Percentiles rank a stretch among this genome's conserved stretches.
phyloP scores from a whole-genome alignment of 2,797 vertebrate species.

The Ispidina lecontei region DNA sequence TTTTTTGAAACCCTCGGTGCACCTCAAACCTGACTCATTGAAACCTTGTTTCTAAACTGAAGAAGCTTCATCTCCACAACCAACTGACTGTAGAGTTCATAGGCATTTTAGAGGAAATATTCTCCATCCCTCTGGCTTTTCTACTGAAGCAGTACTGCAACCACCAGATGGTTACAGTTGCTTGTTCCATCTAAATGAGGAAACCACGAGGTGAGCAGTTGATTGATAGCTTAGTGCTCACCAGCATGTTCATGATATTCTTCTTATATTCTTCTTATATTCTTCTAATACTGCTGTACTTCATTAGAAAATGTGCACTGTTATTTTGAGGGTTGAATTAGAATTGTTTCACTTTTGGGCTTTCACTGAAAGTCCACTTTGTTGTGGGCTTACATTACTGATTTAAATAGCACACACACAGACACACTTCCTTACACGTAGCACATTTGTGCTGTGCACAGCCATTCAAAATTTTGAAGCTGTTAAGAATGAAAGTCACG shows the following conservation, averaged over 20 bases:
- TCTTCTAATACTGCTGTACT: not conserved
- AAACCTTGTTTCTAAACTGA: not conserved
- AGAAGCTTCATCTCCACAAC: not conserved
- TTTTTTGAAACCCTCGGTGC: no score
- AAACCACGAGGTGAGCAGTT: not conserved
- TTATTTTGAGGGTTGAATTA: not conserved
- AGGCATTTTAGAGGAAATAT: not conserved
- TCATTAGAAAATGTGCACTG: not conserved
- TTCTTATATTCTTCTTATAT: not conserved
- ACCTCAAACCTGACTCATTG: no score
- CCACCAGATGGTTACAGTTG: not conserved
- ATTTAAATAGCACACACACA: not conserved
- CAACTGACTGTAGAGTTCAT: not conserved
- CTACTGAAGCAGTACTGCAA: not conserved
- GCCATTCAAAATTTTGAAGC: not conserved
- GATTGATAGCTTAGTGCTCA: not conserved
- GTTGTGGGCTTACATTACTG: not conserved
- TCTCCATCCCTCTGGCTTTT: not conserved
- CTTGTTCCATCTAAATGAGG: not conserved
- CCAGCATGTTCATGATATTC: not conserved
- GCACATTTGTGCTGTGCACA: not conserved
- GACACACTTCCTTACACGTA: rapidly evolving
- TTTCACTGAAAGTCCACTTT: not conserved
- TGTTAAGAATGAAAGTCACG: not conserved
- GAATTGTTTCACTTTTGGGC: not conserved